A percentile compares a stretch with the other conserved stretches of the same genome.
These are phyloP conservation scores for Chironomus tepperi DNA, from an alignment of 1,140 invertebrate genomes.

Conservation along the genomic window DNA sequence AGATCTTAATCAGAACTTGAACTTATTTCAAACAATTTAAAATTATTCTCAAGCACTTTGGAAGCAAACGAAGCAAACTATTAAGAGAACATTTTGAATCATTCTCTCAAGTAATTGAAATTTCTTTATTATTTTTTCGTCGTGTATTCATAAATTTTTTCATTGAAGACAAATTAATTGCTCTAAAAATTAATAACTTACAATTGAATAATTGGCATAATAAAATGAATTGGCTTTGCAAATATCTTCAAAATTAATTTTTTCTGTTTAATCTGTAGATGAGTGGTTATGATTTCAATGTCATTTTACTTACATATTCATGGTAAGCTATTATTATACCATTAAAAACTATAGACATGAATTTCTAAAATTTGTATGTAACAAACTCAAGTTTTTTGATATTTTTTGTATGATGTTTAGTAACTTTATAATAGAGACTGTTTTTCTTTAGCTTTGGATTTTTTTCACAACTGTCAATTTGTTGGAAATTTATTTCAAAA, in stretches of 20 bases:
- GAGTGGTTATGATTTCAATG: not conserved
- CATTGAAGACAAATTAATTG: not conserved
- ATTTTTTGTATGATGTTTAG: no score
- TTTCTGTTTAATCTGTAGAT: not conserved
- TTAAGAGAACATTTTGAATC: not conserved
- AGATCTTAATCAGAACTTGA: constrained; percentile 2
- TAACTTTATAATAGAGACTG: no score
- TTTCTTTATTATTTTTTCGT: not conserved
- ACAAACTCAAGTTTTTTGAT: no score
- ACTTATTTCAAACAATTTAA: not conserved
- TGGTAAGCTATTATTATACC: no score
- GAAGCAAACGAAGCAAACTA: not conserved
- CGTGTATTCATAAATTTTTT: not conserved
- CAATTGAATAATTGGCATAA: constrained; percentile 21
- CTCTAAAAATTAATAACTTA: not conserved
- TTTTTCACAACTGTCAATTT: no score
- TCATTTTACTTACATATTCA: not conserved
- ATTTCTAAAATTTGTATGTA: no score
- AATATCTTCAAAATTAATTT: no score
- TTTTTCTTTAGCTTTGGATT: no score
- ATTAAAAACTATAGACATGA: no score
- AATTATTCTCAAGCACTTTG: not conserved
- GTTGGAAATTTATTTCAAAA: no score
- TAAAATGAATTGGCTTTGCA: constrained; percentile 6
- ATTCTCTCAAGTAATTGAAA: not conserved